Percentiles rank a stretch among this genome's conserved stretches.
Evolutionary conservation across 2,888 invertebrate species (phyloP).

Genomic region (Drosophila basisetae): DNA sequence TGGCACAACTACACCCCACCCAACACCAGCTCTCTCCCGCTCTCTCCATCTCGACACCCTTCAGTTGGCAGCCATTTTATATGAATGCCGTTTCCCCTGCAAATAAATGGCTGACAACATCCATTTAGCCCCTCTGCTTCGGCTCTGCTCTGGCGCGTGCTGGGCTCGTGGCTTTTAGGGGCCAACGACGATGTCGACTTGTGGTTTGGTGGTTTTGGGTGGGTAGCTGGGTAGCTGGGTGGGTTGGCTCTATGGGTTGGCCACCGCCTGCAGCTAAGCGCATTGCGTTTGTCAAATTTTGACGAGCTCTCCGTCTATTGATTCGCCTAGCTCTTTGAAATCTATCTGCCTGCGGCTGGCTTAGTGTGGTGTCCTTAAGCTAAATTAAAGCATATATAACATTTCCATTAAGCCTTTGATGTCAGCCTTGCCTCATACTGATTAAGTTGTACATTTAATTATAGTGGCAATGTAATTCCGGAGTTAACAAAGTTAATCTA

Average conservation of each 20-base stretch:
- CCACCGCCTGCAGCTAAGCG: constrained; percentile 73
- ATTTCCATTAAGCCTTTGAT: constrained; percentile 76
- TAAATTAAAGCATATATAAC: constrained; percentile 68
- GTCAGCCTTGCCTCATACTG: constrained; percentile 49
- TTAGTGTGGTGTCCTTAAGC: constrained; percentile 54
- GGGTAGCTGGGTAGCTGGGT: constrained; percentile 14
- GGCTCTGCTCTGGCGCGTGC: constrained; percentile 51
- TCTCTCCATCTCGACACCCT: background rate
- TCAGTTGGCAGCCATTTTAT: constrained; percentile 17
- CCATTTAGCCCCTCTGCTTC: background rate
- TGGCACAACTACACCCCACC: background rate
- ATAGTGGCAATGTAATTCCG: constrained; percentile 17
- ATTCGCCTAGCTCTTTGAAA: constrained; percentile 64
- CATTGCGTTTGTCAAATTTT: constrained; percentile 76
- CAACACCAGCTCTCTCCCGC: background rate
- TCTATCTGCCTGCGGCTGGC: constrained; percentile 36
- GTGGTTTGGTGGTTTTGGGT: constrained; percentile 40
- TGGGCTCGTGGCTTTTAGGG: constrained; percentile 50
- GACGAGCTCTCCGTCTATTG: constrained; percentile 50
- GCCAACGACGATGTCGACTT: constrained; percentile 4
- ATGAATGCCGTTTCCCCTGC: constrained; percentile 3
- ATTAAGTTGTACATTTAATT: constrained; percentile 61
- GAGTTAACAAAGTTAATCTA: constrained; percentile 5
- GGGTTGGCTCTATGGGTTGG: constrained; percentile 3
- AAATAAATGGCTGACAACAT: constrained; percentile 14